Evolutionary conservation across 2,797 vertebrate genomes (phyloP), one percentile per base, ranked within the genome.

Genomic region (Tragopan temminckii): DNA sequence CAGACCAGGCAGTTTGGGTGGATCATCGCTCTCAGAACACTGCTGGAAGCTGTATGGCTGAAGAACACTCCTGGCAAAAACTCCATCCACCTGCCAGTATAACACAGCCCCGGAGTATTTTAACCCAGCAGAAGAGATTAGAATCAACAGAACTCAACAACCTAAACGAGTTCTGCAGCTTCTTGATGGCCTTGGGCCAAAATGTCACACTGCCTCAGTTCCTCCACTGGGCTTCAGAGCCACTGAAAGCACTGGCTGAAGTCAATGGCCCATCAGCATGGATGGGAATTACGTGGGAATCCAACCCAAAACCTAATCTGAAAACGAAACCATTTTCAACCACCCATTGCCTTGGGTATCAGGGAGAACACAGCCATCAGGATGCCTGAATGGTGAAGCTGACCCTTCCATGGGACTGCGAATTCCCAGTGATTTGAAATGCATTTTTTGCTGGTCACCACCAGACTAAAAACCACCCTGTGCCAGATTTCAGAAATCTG

Each of bases 121-220:
- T 82, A 69, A 46, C 78, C 40, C 71, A 88, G 62, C 63, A 94
- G 53, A 25, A 85, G 14, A 87, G 58, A 87, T 94, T 69, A 89
- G 27, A 90, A 93, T 87, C 92, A 92, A 89, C 18, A 80, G 48
- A 87, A 92, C 38, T 69, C 81, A 93, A 46, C 86, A 66, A 69
- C 42, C 50, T 24, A n/a, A 63, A 71, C 86, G 57, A 80, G 92
- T 95, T 95, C 55, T 93, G 69, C 87, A 84, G 81, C 92, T 91
- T 70, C 80, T 64, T 74, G n/a, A 11, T 84, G 90, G 89, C 93
- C 72, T 79, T 1, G 0, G 63, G 92, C 94, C 93, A 96, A 80
- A 92, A 89, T 66, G 69, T 96, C 92, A 61, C 58, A 46, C 43
- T 4, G 86, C 84, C 59, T 91, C 95, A 69, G 55, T 5, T 92